These are phyloP conservation scores for Diaprepes abbreviatus DNA, from an alignment of 2,888 invertebrate genomes.

Conservation along the genomic window DNA sequence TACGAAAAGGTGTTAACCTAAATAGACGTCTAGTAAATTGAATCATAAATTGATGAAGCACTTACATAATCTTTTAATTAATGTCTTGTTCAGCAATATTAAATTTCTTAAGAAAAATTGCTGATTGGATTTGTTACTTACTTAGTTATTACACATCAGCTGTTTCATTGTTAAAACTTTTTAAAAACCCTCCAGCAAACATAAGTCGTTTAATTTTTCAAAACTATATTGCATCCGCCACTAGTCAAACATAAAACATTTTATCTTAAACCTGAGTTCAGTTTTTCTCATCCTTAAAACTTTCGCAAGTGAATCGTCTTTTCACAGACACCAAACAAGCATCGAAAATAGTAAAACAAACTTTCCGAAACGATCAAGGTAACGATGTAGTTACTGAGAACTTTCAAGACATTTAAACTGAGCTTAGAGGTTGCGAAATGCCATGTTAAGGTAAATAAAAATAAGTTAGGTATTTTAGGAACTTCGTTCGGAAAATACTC, in stretches of 20 bases:
- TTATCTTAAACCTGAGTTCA: not conserved
- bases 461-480: not conserved
- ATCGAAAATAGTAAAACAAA: conserved; percentile 30
- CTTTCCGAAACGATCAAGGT: conserved; percentile 26
- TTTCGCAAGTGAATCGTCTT: conserved; percentile 1
- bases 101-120: too few relatives aligned
- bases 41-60: too few relatives aligned
- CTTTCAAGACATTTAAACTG: conserved; percentile 26
- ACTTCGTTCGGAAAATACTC: not conserved
- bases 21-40: too few relatives aligned
- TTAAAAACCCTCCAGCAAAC: too few relatives aligned
- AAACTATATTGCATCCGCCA: too few relatives aligned
- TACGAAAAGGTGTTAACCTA: too few relatives aligned
- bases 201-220: too few relatives aligned
- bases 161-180: too few relatives aligned
- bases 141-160: too few relatives aligned
- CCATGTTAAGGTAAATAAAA: conserved; percentile 4
- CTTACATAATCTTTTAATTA: too few relatives aligned
- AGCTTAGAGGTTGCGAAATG: conserved; percentile 13
- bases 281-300: conserved; percentile 2
- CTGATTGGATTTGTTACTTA: too few relatives aligned
- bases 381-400: conserved; percentile 33
- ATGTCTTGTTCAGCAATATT: too few relatives aligned
- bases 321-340: conserved; percentile 3
- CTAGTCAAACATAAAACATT: not conserved